Conservation (phyloP, 2,888 invertebrate species). For the Tetragonisca angustula region DNA sequence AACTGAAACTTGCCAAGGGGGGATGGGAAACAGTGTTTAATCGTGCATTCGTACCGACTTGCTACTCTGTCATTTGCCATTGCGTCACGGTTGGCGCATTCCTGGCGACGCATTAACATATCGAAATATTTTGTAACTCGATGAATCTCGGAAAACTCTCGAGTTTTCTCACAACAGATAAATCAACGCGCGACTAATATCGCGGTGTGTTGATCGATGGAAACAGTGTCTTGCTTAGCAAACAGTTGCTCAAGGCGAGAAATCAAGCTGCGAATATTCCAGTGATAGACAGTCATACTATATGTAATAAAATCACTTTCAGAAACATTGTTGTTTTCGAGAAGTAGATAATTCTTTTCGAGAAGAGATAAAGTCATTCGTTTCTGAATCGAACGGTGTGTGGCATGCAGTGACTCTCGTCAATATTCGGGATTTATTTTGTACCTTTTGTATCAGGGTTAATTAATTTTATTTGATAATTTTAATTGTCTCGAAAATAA, state of each 20-base stretch:
- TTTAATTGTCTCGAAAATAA: too few relatives aligned
- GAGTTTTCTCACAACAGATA: conserved; percentile 11
- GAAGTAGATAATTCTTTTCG: too few relatives aligned
- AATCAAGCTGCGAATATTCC: background rate
- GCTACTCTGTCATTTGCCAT: conserved; percentile 9
- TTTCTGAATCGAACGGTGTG: too few relatives aligned
- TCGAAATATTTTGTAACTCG: conserved; percentile 27
- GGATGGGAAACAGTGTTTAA: background rate
- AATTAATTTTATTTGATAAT: too few relatives aligned
- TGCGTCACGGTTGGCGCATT: conserved; percentile 32
- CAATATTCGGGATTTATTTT: too few relatives aligned
- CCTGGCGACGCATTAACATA: background rate
- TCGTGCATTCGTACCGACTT: background rate
- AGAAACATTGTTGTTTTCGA: too few relatives aligned
- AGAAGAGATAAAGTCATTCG: too few relatives aligned
- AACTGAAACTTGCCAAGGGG: background rate
- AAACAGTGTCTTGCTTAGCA: background rate
- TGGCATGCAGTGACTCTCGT: too few relatives aligned
- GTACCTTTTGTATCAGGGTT: too few relatives aligned
- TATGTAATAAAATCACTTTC: too few relatives aligned
- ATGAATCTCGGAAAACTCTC: background rate
- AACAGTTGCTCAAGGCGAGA: conserved; percentile 28
- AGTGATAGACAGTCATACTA: background rate
- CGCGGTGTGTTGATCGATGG: background rate
- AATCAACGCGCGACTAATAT: conserved; percentile 4